Evolutionary conservation across 2,113 vertebrate species (phyloP).

Genomic region (Brachirus orientalis): DNA sequence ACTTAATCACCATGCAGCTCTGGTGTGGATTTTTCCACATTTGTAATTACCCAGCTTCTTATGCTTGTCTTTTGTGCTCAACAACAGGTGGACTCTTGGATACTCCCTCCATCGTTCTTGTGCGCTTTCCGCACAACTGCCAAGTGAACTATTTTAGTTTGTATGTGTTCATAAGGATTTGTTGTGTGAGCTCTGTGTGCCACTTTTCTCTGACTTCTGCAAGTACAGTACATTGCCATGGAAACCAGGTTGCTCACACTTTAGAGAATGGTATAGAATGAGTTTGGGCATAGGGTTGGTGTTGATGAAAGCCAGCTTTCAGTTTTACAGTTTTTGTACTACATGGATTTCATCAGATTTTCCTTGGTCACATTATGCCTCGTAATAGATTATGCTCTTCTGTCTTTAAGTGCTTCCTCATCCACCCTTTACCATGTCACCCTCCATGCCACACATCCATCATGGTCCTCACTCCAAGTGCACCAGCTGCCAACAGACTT

Average conservation of each 20-base stretch:
- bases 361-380: neutral
- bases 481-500: slow-evolving; percentile 30
- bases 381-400: neutral
- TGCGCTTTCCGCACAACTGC: neutral
- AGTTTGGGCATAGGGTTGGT: neutral
- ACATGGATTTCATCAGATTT: neutral
- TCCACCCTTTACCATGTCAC: slow-evolving; percentile 12
- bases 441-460: slow-evolving; percentile 16
- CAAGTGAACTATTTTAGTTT: too few species aligned
- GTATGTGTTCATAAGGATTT: slow-evolving; percentile 30
- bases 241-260: slow-evolving; percentile 38
- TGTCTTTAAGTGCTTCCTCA: slow-evolving; percentile 22
- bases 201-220: slow-evolving; percentile 16
- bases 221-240: slow-evolving; percentile 15
- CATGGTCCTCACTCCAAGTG: slow-evolving; percentile 4
- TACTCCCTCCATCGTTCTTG: neutral
- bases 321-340: neutral
- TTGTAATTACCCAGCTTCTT: too few species aligned
- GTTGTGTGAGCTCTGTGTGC: slow-evolving; percentile 1
- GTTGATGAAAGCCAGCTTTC: neutral
- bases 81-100: neutral
- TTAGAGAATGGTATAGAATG: neutral
- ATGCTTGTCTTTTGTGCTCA: too few species aligned
- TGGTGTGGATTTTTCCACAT: slow-evolving; percentile 11
- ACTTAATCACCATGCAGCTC: slow-evolving; percentile 20